A percentile compares a stretch with the other conserved stretches of the same genome.
phyloP scores from a whole-genome alignment of 2,113 vertebrate species.

The Anas platyrhynchos region DNA sequence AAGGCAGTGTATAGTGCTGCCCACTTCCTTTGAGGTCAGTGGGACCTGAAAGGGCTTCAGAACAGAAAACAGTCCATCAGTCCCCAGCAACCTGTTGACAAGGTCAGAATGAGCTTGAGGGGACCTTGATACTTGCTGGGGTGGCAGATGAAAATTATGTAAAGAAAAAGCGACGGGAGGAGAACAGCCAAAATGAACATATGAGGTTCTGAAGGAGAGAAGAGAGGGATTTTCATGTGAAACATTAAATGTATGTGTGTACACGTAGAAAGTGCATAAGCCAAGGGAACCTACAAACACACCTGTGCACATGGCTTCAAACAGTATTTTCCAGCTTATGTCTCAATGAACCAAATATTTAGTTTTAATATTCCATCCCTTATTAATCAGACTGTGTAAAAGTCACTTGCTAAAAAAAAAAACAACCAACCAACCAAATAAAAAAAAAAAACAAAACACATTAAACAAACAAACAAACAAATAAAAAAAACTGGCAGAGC shows the following conservation, averaged over 20 bases:
- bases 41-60: neutral
- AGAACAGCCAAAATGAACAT: neutral
- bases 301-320: neutral
- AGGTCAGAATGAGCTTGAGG: neutral
- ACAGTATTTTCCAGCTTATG: neutral
- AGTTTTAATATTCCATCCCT: neutral
- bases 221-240: neutral
- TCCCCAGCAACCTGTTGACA: neutral
- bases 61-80: neutral
- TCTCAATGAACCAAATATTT: neutral
- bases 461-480: neutral
- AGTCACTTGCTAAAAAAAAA: neutral
- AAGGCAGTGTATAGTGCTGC: neutral
- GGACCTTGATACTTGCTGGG: neutral
- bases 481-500: neutral
- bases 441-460: too few species aligned
- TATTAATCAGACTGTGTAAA: neutral
- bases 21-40: neutral
- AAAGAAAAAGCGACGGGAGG: neutral
- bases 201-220: neutral
- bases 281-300: neutral
- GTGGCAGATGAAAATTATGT: neutral
- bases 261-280: neutral
- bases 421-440: neutral
- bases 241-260: neutral